A percentile compares a stretch with the other conserved stretches of the same genome.
Evolutionary conservation across 2,797 vertebrate genomes (phyloP).

Genomic region (Myotis pilosus): DNA sequence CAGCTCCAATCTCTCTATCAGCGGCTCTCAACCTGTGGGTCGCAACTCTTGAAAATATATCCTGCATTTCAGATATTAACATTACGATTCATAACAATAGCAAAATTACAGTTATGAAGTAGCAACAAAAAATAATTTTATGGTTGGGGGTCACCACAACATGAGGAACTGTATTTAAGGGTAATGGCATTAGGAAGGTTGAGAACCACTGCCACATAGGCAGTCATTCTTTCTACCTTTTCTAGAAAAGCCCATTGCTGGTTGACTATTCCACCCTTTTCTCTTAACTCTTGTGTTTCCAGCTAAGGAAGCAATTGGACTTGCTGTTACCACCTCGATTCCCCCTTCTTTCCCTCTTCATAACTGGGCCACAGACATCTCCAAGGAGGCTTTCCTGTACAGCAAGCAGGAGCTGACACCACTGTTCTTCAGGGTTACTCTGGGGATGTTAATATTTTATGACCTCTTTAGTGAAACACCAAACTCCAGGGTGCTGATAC

Average conservation of each 20-base stretch:
- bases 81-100: too few relatives aligned
- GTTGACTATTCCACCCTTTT: neutral
- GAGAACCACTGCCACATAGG: too few relatives aligned
- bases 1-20: neutral
- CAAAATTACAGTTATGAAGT: too few relatives aligned
- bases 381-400: neutral
- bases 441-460: constrained; percentile 67
- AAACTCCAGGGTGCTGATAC: constrained; percentile 44
- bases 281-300: neutral
- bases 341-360: neutral
- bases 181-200: too few relatives aligned
- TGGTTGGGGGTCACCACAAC: too few relatives aligned
- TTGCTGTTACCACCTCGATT: neutral
- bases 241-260: neutral
- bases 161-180: too few relatives aligned
- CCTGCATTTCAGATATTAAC: too few relatives aligned
- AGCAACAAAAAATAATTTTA: too few relatives aligned
- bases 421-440: constrained; percentile 41
- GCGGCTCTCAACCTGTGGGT: too few relatives aligned
- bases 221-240: neutral
- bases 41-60: too few relatives aligned
- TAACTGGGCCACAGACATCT: neutral
- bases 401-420: constrained; percentile 15
- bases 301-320: neutral
- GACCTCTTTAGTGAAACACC: constrained; percentile 58